Evolutionary conservation across 2,797 vertebrate species (phyloP), one percentile per base, ranked within the genome.

Genomic region (Cuculus canorus): DNA sequence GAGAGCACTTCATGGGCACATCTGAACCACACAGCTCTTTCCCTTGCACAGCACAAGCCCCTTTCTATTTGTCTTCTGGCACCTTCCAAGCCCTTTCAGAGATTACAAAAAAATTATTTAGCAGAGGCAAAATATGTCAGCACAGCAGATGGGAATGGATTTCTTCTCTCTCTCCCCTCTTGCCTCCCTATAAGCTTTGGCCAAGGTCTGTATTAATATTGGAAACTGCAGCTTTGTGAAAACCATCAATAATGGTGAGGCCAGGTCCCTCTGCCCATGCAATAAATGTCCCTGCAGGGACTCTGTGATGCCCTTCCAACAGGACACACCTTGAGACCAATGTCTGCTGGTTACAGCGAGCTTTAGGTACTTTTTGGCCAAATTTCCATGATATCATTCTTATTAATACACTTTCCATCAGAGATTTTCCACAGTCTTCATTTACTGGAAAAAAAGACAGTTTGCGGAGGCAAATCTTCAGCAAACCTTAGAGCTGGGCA

Each of bases 211-310:
- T 11, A 7, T 70, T 79, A 24, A 13, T 28, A 4, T 0, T 33
- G 66, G 47, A 70, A 81, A 13, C 27, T 2, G 4, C 61, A 65
- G 28, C 63, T 75, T 66, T 45, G 70, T 54, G 50, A 41, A 32
- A 64, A 50, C n/a, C 12, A 1, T 12, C 5, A 4, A 37, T 3
- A 41, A 30, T 1, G 3, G n/a, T 11, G 37, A 13, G 53, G 13
- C 19, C 60, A 48, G 30, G 27, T 48, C 45, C 24, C 45, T 61
- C 47, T 56, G 47, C 27, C 66, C 3, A 0, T 2, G 2, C n/a
- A 27, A 2, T 25, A 24, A 22, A 28, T 30, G 25, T 75, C 33
- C 60, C 57, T 19, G 24, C 24, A 4, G 8, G 30, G 14, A n/a
- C 56, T 56, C 50, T 24, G 65, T 16, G 45, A 52, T 70, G 47